Percentiles rank a stretch among this genome's conserved stretches.
Conservation (phyloP, 2,797 vertebrate genomes). For the Poeciliopsis presidionis region DNA sequence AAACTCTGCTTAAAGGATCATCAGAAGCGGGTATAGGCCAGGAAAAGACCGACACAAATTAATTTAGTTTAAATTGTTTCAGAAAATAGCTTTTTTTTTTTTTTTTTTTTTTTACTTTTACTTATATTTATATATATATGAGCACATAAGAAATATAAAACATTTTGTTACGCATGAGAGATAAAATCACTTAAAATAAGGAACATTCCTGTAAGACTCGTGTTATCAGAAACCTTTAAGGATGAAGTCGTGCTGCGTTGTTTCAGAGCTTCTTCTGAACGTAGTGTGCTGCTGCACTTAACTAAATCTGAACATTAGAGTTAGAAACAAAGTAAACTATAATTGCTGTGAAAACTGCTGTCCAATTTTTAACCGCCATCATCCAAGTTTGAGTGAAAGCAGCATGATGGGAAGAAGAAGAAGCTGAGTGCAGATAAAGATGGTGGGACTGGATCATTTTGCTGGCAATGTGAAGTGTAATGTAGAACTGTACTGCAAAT, state of each 20-base stretch:
- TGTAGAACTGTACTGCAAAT: constrained; percentile 6
- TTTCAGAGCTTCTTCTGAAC: neutral
- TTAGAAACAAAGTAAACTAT: neutral
- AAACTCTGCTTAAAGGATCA: neutral
- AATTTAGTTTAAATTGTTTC: neutral
- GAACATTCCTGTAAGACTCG: neutral
- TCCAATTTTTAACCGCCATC: neutral
- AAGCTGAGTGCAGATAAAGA: constrained; percentile 1
- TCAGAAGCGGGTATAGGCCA: neutral
- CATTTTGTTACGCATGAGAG: neutral
- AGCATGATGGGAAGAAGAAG: neutral
- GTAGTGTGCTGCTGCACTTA: neutral
- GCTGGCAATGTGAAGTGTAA: constrained; percentile 1
- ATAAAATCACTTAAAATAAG: neutral
- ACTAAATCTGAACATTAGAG: neutral
- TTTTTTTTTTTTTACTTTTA: neutral
- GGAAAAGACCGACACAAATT: neutral
- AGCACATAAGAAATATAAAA: neutral
- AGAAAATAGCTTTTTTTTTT: neutral
- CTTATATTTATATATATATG: neutral
- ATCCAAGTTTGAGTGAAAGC: neutral
- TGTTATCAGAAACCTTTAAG: neutral
- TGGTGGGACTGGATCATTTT: neutral
- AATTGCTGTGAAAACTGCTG: neutral
- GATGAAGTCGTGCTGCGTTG: neutral